Evolutionary conservation across 2,797 vertebrate species (phyloP), one percentile per base, ranked within the genome.

Genomic region (Sebastes cheni): DNA sequence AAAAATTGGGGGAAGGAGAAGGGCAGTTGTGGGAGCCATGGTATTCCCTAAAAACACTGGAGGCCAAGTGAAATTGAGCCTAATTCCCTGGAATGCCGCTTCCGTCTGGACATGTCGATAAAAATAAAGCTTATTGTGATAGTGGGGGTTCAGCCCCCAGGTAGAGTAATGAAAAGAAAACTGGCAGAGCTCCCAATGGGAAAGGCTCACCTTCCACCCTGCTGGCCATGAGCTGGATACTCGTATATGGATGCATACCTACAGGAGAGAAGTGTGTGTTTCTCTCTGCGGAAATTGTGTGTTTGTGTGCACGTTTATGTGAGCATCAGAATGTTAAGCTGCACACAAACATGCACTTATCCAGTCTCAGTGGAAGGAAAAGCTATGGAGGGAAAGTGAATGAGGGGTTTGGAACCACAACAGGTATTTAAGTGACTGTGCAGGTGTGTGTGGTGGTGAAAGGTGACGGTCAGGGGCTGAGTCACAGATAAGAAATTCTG

Each of bases 61-160:
- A 92, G 93, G 94, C 92, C 90, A 91, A 91, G 89, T 94, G 94
- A 94, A 95, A 95, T 87, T 85, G 94, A 95, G 92, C 93, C 94
- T 95, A 95, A 95, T 95, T 94, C 94, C 92, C 88, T 90, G 95
- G 95, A 95, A 96, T 95, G 93, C 92, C 22, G 81, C 92, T 93
- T 95, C 94, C 93, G 92, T 92, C 90, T 91, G 92, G 92, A 90
- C 90, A 92, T 83, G 92, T 90, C 83, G 89, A 93, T 95, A 94
- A 93, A 95, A 93, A 94, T 93, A 92, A 93, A 93, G 92, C 91
- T 94, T 94, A 92, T 94, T 95, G 93, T 93, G 92, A 95, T 94
- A 92, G 92, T 85, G 91, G 85, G 81, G 89, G 88, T 91, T 91
- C 83, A 82, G 76, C 89, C 84, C 69, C 90, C 83, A 90, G 93